Conservation (phyloP, 2,797 vertebrate genomes). For the Menidia menidia region DNA sequence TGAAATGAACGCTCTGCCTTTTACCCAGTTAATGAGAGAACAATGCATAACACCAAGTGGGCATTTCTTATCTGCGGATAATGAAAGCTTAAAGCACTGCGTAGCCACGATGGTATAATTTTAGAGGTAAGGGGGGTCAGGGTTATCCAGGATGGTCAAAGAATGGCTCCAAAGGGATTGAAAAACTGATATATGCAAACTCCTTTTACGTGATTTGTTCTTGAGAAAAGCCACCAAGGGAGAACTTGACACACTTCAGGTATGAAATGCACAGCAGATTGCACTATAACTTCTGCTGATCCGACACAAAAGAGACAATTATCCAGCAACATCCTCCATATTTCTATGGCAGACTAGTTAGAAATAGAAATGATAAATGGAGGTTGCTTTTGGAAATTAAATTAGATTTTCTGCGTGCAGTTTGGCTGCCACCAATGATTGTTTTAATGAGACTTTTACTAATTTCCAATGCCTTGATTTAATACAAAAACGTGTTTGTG, state of each 20-base stretch:
- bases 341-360: constrained; percentile 16
- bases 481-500: constrained; percentile 10
- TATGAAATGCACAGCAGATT: constrained; percentile 20
- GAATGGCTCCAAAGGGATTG: constrained; percentile 28
- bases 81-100: constrained; percentile 60
- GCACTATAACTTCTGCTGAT: constrained; percentile 7
- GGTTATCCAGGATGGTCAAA: constrained; percentile 35
- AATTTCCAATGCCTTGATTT: constrained; percentile 16
- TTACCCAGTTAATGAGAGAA: constrained; percentile 65
- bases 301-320: constrained; percentile 19
- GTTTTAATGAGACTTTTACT: constrained; percentile 49
- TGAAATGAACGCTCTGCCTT: constrained; percentile 68
- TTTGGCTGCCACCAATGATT: constrained; percentile 24
- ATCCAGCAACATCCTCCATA: not conserved
- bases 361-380: constrained; percentile 19
- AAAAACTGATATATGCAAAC: constrained; percentile 37
- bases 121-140: constrained; percentile 41
- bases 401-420: constrained; percentile 15
- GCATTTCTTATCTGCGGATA: constrained; percentile 65
- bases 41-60: constrained; percentile 49
- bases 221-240: constrained; percentile 25
- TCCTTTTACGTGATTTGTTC: constrained; percentile 20
- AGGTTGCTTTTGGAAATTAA: constrained; percentile 29
- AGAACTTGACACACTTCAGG: constrained; percentile 30
- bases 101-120: constrained; percentile 58